Conservation (phyloP, 2,888 invertebrate species). For the Idaea dimidiata region DNA sequence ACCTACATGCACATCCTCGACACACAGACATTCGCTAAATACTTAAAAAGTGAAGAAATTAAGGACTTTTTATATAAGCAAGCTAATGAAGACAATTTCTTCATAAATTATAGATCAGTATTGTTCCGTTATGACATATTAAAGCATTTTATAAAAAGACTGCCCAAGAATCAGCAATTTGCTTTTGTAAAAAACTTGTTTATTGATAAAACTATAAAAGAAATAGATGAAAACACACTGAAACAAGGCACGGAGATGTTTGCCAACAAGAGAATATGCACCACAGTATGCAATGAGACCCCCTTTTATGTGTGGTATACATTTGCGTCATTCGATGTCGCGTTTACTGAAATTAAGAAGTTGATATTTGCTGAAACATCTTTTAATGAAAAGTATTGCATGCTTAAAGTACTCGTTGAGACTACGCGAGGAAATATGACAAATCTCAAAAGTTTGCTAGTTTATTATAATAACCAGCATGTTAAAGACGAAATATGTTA, state of each 20-base stretch:
- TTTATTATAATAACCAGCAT: conserved; percentile 46
- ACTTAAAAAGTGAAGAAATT: conserved; percentile 45
- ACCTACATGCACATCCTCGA: conserved; percentile 42
- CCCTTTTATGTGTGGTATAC: conserved; percentile 48
- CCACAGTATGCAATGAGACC: conserved; percentile 23
- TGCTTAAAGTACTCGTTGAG: conserved; percentile 45
- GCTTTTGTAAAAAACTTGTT: conserved; percentile 51
- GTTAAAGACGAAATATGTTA: conserved; percentile 40
- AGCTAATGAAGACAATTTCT: conserved; percentile 21
- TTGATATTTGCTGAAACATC: conserved; percentile 35
- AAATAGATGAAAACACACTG: conserved; percentile 25
- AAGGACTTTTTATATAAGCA: conserved; percentile 46
- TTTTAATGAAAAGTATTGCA: conserved; percentile 31
- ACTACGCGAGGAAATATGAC: conserved; percentile 39
- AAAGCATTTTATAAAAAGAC: conserved; percentile 41
- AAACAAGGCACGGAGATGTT: conserved; percentile 28
- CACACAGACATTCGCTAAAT: conserved; percentile 51
- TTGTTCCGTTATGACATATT: conserved; percentile 39
- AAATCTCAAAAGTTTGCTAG: conserved; percentile 41
- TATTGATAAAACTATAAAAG: conserved; percentile 40
- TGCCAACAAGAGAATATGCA: conserved; percentile 32
- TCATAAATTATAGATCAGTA: conserved; percentile 15
- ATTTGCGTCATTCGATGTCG: conserved; percentile 51
- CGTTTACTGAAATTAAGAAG: conserved; percentile 48
- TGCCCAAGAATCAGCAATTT: conserved; percentile 50